A percentile compares a stretch with the other conserved stretches of the same genome.
phyloP scores from a whole-genome alignment of 2,888 invertebrate genomes.

The Galerucella calmariensis region DNA sequence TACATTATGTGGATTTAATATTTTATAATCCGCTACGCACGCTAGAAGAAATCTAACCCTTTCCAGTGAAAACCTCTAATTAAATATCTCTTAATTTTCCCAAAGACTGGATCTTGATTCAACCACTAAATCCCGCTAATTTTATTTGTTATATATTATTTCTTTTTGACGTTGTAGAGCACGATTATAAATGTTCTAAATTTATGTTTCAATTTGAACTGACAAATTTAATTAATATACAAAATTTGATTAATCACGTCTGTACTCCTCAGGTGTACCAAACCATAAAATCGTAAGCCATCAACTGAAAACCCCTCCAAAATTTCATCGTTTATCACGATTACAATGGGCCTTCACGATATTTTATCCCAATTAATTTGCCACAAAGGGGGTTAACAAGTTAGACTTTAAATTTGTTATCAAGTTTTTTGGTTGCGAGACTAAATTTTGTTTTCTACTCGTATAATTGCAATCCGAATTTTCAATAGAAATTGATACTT shows the following conservation, averaged over 20 bases:
- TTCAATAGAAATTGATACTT: too few species aligned
- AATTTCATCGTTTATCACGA: slow-evolving; percentile 27
- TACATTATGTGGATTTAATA: too few species aligned
- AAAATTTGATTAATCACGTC: slow-evolving; percentile 49
- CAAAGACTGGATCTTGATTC: slow-evolving; percentile 7
- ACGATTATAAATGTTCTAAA: slow-evolving; percentile 41
- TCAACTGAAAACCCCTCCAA: slow-evolving; percentile 19
- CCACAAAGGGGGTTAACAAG: slow-evolving; percentile 13
- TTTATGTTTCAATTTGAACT: slow-evolving; percentile 50
- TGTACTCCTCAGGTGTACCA: slow-evolving; percentile 46
- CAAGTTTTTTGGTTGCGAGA: not conserved
- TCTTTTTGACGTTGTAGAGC: slow-evolving; percentile 12
- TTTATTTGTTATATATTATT: slow-evolving; percentile 9
- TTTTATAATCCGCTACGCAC: too few species aligned
- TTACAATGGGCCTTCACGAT: slow-evolving; percentile 23
- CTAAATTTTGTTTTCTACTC: too few species aligned
- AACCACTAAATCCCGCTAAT: slow-evolving; percentile 1
- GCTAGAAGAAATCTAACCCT: too few species aligned
- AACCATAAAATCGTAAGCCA: slow-evolving; percentile 34
- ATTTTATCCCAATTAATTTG: slow-evolving; percentile 24
- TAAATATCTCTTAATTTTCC: too few species aligned
- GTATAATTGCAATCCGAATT: too few species aligned
- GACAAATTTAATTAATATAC: slow-evolving; percentile 51
- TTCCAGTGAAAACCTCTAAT: too few species aligned
- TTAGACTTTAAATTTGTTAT: slow-evolving; percentile 11